phyloP scores from a whole-genome alignment of 2,888 invertebrate species.

The Caenorhabditis wallacei region DNA sequence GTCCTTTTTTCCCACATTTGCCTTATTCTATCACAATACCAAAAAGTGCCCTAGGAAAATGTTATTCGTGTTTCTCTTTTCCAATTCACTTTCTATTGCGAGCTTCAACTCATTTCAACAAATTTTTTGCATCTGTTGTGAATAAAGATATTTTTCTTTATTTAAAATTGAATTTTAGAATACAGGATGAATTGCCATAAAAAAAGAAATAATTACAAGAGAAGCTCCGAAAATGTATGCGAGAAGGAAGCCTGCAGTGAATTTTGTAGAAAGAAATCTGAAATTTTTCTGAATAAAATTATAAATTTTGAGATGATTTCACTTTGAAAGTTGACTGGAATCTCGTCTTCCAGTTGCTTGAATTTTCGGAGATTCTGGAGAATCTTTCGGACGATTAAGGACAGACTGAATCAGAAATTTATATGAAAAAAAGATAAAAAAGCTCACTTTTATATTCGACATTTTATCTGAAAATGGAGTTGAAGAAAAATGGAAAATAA shows the following conservation, averaged over 20 bases:
- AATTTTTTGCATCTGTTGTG: constrained; percentile 21
- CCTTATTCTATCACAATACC: constrained; percentile 31
- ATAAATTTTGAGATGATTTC: background rate
- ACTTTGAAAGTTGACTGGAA: background rate
- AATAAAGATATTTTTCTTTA: constrained; percentile 9
- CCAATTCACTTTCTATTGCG: constrained; percentile 47
- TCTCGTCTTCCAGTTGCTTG: background rate
- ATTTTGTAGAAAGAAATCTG: constrained; percentile 16
- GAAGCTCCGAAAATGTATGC: background rate
- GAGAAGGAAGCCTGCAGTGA: background rate
- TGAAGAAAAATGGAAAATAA: no score
- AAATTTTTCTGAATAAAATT: background rate
- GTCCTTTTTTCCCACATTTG: constrained; percentile 11
- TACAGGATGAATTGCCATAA: constrained; percentile 9
- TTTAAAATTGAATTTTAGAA: background rate
- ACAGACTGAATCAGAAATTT: background rate
- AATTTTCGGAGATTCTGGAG: background rate
- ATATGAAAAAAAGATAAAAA: no score
- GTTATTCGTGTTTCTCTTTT: constrained; percentile 13
- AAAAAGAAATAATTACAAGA: background rate
- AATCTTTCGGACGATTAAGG: background rate
- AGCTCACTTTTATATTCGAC: constrained; percentile 20
- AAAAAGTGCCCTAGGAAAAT: constrained; percentile 37
- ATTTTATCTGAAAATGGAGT: background rate
- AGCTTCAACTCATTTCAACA: constrained; percentile 36